Base-by-base conservation (phyloP, 2,888 invertebrate genomes). In the Pristionchus mayeri region DNA sequence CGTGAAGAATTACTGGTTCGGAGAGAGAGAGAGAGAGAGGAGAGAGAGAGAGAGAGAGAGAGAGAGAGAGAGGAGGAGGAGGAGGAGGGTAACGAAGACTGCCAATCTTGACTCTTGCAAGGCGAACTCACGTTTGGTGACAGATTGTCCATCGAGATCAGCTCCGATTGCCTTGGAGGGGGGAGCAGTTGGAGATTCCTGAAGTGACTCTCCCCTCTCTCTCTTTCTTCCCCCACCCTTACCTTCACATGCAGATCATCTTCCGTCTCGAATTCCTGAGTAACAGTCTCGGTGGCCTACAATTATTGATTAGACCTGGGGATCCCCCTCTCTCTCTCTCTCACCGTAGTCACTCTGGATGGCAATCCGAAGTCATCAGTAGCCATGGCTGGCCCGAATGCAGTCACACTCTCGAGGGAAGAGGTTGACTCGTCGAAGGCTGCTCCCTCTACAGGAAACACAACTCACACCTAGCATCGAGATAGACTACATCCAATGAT, bases 261-360 rank as follows among this genome's bases (percentile, higher is more conserved):
- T 84, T 90, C 88, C 27, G 92, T 91, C 84, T 92, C 91, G 78
- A 92, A 92, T 13, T 90, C 89, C 60, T 91, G 89, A 11, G 90
- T 89, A 11, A 90, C 88, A 24, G 87, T 88, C 57, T 91, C 90
- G 78, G 86, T 87, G 3, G 86, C 85, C 86, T 86, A 84, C 81
- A 24, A n/a, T n/a, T n/a, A n/a, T n/a, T n/a, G n/a, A n/a, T n/a
- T n/a, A 60, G 52, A 54, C 34, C n/a, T n/a, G n/a, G n/a, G 3
- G 37, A 60, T 24, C 18, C 40, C 34, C 7, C 7, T 48, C 18
- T 37, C 27, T 7, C 13, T 0, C 0, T 78, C 27, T 13, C 44
- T 40, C 54, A 87, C 85, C 24, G 85, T 85, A 13, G 80, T 83
- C 11, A 81, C 60, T 81, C 81, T 81, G 21, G 37, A 24, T 3